These are phyloP conservation scores for Syritta pipiens DNA, from an alignment of 2,888 invertebrate genomes.

Conservation along the genomic window DNA sequence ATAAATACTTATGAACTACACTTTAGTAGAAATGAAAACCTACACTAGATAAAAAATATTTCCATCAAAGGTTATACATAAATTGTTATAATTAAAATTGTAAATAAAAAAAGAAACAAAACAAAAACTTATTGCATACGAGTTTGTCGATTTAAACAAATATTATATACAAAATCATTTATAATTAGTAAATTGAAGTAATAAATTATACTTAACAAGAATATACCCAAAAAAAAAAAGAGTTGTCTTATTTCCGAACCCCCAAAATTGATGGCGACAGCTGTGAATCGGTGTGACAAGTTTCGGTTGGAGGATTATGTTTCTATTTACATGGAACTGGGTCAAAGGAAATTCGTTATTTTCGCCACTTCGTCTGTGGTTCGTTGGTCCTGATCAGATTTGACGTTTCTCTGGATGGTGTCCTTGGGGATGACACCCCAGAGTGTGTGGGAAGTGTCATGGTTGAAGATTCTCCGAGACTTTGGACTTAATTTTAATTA, in stretches of 20 bases:
- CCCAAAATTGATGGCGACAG: no score
- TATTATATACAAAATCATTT: constrained; percentile 68
- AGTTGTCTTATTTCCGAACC: not conserved
- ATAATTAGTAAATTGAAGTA: constrained; percentile 64
- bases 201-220: constrained; percentile 35
- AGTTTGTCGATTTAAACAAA: constrained; percentile 36
- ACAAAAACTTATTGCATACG: constrained; percentile 20
- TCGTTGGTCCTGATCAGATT: no score
- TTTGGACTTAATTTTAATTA: no score
- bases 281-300: not conserved
- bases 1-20: constrained; percentile 55
- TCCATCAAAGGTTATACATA: constrained; percentile 2
- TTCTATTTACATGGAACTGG: constrained; percentile 28
- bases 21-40: constrained; percentile 41
- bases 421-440: no score
- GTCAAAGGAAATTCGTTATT: constrained; percentile 13
- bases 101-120: constrained; percentile 7
- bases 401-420: no score
- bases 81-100: not conserved
- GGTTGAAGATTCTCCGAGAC: no score
- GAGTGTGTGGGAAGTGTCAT: no score
- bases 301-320: not conserved
- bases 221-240: not conserved
- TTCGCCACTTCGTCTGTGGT: not conserved
- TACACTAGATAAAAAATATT: constrained; percentile 18